These are phyloP conservation scores for Megaleporinus macrocephalus DNA, from an alignment of 2,113 vertebrate species.

Conservation along the genomic window DNA sequence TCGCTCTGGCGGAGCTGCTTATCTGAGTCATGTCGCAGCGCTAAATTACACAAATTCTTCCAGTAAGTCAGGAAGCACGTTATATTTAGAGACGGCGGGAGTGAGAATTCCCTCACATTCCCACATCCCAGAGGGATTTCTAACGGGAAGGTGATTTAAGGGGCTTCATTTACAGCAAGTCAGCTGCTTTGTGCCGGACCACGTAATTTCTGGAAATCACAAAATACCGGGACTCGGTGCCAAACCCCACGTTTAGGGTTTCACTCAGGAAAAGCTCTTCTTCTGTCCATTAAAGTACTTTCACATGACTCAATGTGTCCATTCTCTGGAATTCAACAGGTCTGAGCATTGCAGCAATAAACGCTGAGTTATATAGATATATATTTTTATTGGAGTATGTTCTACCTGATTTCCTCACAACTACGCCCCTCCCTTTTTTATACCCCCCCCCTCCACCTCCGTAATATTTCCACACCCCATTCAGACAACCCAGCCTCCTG, in stretches of 20 bases:
- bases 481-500: not conserved
- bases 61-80: conserved; percentile 71
- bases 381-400: no score
- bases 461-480: not conserved
- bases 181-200: conserved; percentile 10
- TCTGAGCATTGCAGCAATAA: not conserved
- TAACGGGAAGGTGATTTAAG: conserved; percentile 52
- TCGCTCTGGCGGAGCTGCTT: conserved; percentile 52
- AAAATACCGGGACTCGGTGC: conserved; percentile 11
- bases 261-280: not conserved
- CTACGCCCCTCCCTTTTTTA: no score
- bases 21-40: conserved; percentile 71
- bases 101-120: conserved; percentile 60
- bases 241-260: not conserved
- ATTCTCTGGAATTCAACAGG: not conserved
- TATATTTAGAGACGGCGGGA: conserved; percentile 51
- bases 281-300: not conserved
- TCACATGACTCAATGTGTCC: not conserved
- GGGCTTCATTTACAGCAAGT: conserved; percentile 50
- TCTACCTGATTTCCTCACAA: no score
- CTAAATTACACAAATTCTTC: conserved; percentile 69
- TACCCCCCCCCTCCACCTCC: no score
- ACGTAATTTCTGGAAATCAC: conserved; percentile 39
- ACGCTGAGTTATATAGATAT: no score
- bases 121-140: conserved; percentile 51